Conservation (phyloP, 2,888 invertebrate genomes). For the Apamea sordens region DNA sequence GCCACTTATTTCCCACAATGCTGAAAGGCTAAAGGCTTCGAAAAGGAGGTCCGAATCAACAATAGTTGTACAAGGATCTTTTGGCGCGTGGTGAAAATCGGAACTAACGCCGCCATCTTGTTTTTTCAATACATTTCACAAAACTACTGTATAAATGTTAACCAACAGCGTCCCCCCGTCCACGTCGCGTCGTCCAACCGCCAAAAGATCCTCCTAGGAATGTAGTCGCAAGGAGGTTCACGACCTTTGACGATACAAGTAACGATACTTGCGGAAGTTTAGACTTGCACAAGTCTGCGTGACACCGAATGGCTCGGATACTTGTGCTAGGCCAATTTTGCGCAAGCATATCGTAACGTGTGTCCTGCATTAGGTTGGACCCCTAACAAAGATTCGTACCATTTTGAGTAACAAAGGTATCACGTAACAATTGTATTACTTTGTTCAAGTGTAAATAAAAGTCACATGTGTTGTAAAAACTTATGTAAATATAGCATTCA, state of each 20-base stretch:
- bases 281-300: not conserved
- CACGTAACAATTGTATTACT: not conserved
- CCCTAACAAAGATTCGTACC: not conserved
- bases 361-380: not conserved
- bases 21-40: not conserved
- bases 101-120: not conserved
- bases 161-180: not conserved
- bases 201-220: not conserved
- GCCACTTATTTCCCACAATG: not conserved
- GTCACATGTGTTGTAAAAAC: conserved; percentile 26
- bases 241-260: not conserved
- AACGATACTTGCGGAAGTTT: not conserved
- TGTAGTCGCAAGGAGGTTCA: not conserved
- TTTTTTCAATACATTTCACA: not conserved
- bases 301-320: not conserved
- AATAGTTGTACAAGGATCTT: not conserved
- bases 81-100: not conserved
- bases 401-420: not conserved
- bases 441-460: conserved; percentile 47
- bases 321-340: not conserved
- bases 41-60: not conserved
- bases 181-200: too few relatives aligned
- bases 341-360: not conserved
- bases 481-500: conserved; percentile 42
- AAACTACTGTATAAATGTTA: not conserved